Base-by-base conservation (phyloP, 2,888 invertebrate genomes). In the Carcina quercana region DNA sequence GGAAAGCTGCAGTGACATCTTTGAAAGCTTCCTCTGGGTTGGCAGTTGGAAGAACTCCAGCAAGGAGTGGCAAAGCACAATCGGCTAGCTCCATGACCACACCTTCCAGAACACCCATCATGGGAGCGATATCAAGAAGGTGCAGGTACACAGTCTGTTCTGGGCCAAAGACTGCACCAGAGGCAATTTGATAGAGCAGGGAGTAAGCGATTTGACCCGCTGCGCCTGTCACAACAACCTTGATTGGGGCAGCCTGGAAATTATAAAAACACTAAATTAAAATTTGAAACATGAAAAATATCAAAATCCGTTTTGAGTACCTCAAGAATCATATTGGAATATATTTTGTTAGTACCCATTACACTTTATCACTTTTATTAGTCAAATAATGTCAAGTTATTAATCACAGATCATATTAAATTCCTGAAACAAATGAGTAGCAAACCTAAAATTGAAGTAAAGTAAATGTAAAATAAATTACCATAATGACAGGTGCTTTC, bases 201-300 rank as follows among this genome's bases (percentile, higher is more conserved):
- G 98, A 98, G 75, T 99, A 99, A 38, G 97, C 98, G 52, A 99
- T 99, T 84, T 99, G 99, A 11, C 99, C 99, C 38, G 98, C 99
- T 52, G 99, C 99, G 40, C 99, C 99, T 32, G 98, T 99, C 15
- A 99, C 94, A 38, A 97, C 92, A 45, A 98, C 96, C 83, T 90
- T 91, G 60, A 98, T 92, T 63, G 97, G 94, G 75, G 91, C 90
- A 58, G 88, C 84, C 92, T 93, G 71, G 37, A 86, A 86, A 28
- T 29, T 25, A 38, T 30, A 15, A 21, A 24, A 30, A 25, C 35
- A 40, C 4, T 8, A n/a, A n/a, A 8, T 8, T 5, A 20, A 22
- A 33, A 10, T 39, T 29, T 35, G 33, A n/a, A n/a, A n/a, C n/a
- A n/a, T n/a, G n/a, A n/a, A n/a, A n/a, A n/a, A n/a, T n/a, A n/a